Evolutionary conservation across 2,113 vertebrate species (phyloP).

Genomic region (Shinisaurus crocodilurus): DNA sequence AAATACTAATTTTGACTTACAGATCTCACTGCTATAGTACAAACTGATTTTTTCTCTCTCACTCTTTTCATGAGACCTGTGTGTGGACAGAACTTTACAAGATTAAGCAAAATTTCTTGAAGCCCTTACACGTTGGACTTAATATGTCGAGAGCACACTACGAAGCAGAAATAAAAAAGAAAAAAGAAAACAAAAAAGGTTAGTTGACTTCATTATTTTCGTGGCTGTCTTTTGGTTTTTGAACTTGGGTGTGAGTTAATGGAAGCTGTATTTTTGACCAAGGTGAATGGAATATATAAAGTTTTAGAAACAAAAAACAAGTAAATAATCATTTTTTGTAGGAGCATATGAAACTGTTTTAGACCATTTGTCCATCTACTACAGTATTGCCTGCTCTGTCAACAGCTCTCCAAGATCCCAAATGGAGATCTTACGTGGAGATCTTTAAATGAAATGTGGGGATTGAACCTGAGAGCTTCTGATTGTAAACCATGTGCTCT

Average conservation of each 20-base stretch:
- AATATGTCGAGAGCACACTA: slow-evolving; percentile 91
- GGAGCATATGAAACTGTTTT: background rate
- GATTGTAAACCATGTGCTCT: background rate
- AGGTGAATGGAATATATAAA: background rate
- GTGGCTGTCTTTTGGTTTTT: slow-evolving; percentile 12
- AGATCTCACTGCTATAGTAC: background rate
- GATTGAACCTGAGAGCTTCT: background rate
- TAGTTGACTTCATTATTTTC: slow-evolving; percentile 49
- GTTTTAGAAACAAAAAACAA: slow-evolving; percentile 3
- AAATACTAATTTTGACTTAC: background rate
- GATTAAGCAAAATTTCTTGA: slow-evolving; percentile 85
- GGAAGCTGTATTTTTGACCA: slow-evolving; percentile 13
- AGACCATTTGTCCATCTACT: background rate
- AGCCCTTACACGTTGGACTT: slow-evolving; percentile 86
- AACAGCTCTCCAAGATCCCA: background rate
- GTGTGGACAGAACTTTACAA: slow-evolving; percentile 84
- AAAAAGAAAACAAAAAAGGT: slow-evolving; percentile 84
- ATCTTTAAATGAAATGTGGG: background rate
- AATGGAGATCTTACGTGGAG: background rate
- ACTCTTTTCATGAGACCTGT: slow-evolving; percentile 78
- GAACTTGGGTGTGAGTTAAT: slow-evolving; percentile 17
- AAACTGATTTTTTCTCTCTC: slow-evolving; percentile 29
- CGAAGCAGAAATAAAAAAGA: slow-evolving; percentile 85
- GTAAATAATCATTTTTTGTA: background rate
- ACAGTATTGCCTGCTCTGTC: background rate